Base-by-base conservation (phyloP, 2,797 vertebrate genomes). In the Sphaeramia orbicularis region DNA sequence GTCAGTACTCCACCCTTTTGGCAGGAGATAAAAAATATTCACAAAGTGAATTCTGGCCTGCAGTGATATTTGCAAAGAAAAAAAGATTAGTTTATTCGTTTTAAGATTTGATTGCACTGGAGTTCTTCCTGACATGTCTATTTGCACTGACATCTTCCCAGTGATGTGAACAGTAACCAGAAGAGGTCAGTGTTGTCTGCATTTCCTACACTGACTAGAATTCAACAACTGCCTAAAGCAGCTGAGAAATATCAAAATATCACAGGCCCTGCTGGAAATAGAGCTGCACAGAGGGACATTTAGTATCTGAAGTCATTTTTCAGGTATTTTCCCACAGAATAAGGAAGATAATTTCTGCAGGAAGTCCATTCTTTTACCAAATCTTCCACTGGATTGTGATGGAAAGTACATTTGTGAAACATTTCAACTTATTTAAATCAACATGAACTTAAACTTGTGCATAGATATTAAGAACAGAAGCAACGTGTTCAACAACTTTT, bases 171-270 rank as follows among this genome's bases (percentile, higher is more conserved):
- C 27, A 4, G 14, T 44, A 35, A 67, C 89, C 92, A 88, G 69
- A 41, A 87, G 91, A 83, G 86, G 89, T 76, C 88, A 89, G 79
- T 85, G 70, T 88, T 82, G 76, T n/a, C 61, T 71, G 36, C 38
- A 61, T 55, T 36, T 36, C 10, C 14, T 44, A n/a, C 37, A 18
- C 15, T 6, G 30, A 47, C 48, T 15, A 16, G 43, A 16, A 18
- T 14, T 52, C 49, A 58, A 11, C 30, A 27, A 38, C 49, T 9
- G n/a, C 4, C 3, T 56, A 38, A 70, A 61, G 61, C 81, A 84
- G 61, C 74, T 84, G 74, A 76, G 65, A 76, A 19, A 11, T 14
- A 58, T 74, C 72, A 69, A 68, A 77, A 73, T 53, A 43, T 78
- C 47, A 64, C 30, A 73, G 76, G 60, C 66, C 15, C 16, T 24